Conservation (phyloP, 30 jellyfish, hydroid and myxozoan species). For the Chironex yamaguchii region DNA sequence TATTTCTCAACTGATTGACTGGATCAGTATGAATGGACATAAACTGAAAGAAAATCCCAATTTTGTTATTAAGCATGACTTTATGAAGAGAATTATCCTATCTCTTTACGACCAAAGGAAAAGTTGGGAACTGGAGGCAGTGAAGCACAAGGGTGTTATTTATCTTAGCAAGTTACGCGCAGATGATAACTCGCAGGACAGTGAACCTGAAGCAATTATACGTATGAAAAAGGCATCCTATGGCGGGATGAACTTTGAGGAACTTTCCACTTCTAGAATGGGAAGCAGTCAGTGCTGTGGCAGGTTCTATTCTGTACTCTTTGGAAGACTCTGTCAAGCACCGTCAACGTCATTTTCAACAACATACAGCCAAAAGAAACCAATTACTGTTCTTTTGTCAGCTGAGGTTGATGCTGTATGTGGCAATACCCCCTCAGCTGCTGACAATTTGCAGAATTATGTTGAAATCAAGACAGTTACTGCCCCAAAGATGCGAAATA, state of each 20-base stretch:
- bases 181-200: too few relatives aligned
- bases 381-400: not conserved
- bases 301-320: not conserved
- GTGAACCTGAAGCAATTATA: too few relatives aligned
- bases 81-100: not conserved
- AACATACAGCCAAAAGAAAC: not conserved
- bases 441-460: not conserved
- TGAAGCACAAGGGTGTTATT: not conserved
- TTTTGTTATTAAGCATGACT: not conserved
- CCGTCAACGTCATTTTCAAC: not conserved
- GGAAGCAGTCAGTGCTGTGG: not conserved
- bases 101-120: not conserved
- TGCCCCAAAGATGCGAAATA: too few relatives aligned
- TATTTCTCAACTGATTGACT: not conserved
- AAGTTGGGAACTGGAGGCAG: not conserved
- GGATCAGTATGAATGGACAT: not conserved
- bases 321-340: not conserved
- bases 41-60: not conserved
- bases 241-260: not conserved
- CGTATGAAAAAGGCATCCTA: not conserved
- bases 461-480: not conserved
- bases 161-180: too few relatives aligned
- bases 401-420: not conserved
- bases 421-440: not conserved
- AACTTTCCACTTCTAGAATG: not conserved